Conservation (phyloP, 2,113 vertebrate genomes). For the Centropristis striata region DNA sequence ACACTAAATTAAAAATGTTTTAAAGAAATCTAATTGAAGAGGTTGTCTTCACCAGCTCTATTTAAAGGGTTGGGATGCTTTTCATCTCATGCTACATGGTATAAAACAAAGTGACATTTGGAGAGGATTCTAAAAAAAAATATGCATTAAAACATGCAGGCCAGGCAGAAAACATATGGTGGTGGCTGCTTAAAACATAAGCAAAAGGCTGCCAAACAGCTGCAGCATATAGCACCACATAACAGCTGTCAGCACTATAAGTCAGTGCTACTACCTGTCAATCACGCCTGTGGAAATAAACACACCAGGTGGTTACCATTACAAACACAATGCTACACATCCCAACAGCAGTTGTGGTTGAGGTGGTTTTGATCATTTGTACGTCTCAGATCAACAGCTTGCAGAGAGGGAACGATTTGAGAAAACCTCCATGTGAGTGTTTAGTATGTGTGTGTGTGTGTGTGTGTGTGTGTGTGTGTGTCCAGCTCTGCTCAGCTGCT, state of each 20-base stretch:
- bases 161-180: slow-evolving; percentile 55
- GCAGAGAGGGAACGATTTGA: slow-evolving; percentile 17
- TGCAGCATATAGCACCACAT: slow-evolving; percentile 51
- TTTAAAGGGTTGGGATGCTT: neutral
- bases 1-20: slow-evolving; percentile 1
- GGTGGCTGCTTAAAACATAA: slow-evolving; percentile 55
- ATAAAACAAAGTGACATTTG: slow-evolving; percentile 12
- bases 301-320: slow-evolving; percentile 32
- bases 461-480: slow-evolving; percentile 23
- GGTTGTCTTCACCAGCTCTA: neutral
- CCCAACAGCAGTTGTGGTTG: slow-evolving; percentile 14
- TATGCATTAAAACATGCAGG: slow-evolving; percentile 14
- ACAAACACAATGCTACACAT: slow-evolving; percentile 2
- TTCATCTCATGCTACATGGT: neutral
- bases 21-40: neutral
- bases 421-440: slow-evolving; percentile 29
- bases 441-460: slow-evolving; percentile 6
- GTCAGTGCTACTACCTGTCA: slow-evolving; percentile 59
- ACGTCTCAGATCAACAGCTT: slow-evolving; percentile 21
- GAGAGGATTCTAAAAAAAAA: neutral
- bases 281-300: slow-evolving; percentile 27
- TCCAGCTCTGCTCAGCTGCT: slow-evolving; percentile 67
- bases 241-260: slow-evolving; percentile 61
- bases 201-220: slow-evolving; percentile 55
- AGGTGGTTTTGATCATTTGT: slow-evolving; percentile 20